Base-by-base conservation (phyloP, 2,113 vertebrate genomes). In the Eonycteris spelaea region DNA sequence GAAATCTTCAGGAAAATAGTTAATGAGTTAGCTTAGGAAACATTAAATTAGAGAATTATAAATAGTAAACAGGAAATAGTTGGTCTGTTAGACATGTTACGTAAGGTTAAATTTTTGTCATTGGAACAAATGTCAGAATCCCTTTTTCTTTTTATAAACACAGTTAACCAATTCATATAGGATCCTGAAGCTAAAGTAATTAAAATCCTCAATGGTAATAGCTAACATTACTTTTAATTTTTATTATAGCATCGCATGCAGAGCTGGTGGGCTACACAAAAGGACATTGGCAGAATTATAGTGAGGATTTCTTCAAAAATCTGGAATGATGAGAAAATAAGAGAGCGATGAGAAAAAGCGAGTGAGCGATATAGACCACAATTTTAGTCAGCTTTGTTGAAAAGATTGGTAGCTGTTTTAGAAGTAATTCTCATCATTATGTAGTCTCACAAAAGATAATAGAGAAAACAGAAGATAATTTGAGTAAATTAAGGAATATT, bases 281-380 rank as follows among this genome's bases (percentile, higher is more conserved):
- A 97, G 94, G 93, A 97, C 96, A 95, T 95, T 96, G 96, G 95
- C 97, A 98, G 94, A 98, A 97, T 98, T 97, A 91, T 97, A 98
- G 97, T 97, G 97, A 98, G 96, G n/a, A 97, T 97, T 94, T 96
- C 97, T 97, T 97, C 97, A 97, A 96, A 97, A 97, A 91, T 97
- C 94, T 96, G 96, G 97, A 97, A 84, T 97, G 96, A 97, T 96
- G 96, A 97, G 89, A 96, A 95, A 97, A 96, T 97, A 95, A 96
- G 86, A 97, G 97, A 97, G 94, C 95, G 53, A 97, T 97, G 97
- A 97, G 97, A 95, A 89, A 96, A 95, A 96, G 95, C 96, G 95
- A 97, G 97, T 97, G 97, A 98, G 97, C 97, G 12, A 86, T 93
- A 18, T 79, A 94, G 83, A 96, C 35, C 90, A 38, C 83, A 35